Base-by-base conservation (phyloP, 2,113 vertebrate genomes). In the Hepsetus odoe region DNA sequence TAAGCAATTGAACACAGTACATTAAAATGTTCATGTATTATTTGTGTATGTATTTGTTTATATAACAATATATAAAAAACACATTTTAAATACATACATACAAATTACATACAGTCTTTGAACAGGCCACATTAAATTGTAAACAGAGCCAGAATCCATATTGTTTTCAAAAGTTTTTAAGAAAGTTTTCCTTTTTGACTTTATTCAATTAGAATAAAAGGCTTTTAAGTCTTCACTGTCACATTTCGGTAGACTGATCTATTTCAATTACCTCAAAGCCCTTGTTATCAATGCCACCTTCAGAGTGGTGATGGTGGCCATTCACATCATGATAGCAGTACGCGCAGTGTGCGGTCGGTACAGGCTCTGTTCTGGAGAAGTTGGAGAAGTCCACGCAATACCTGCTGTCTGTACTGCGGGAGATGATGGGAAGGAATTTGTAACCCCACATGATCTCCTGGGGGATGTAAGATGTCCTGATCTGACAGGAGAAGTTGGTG, bases 391-490 rank as follows among this genome's bases (percentile, higher is more conserved):
- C 97, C 1, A 99, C 96, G 68, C 91, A 88, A 80, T 99, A 99
- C 82, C 95, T 99, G 56, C 96, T 95, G 86, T 98, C 95, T 85
- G 96, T 98, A 85, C 94, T 97, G 84, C 93, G 96, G 35, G 97
- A 98, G 66, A 99, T 97, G 0, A 99, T 96, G 18, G 74, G 74
- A 81, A 33, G 96, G 92, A 0, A 99, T 65, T 94, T 95, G 72
- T 94, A 96, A n/a, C 97, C 97, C 97, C 97, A 99, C 82, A 97
- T 95, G 56, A 99, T 95, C 87, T 99, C 97, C 66, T 95, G 94
- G 0, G 97, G 98, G 69, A 97, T 90, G 14, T 91, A 99, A 92
- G 85, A 98, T 97, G 0, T 98, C 61, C 97, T 92, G 14, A 98
- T 97, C 84, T 99, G 97, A 77, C 96, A 97, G 2, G 95, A 91